These are phyloP conservation scores for Drosophila multiciliata DNA, from an alignment of 2,888 invertebrate species.

Conservation along the genomic window DNA sequence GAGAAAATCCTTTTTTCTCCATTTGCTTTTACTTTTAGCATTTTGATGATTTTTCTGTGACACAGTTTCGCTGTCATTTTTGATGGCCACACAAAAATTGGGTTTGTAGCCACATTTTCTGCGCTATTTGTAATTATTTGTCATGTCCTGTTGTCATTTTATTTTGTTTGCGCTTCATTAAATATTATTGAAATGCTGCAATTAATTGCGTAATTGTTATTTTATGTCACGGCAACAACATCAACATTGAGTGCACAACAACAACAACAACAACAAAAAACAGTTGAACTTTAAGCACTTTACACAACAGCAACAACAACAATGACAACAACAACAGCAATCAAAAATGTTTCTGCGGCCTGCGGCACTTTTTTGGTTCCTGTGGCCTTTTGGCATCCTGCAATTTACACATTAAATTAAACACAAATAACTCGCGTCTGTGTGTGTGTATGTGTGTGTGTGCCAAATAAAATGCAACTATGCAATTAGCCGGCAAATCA, in stretches of 20 bases:
- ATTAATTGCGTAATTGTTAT: conserved; percentile 81
- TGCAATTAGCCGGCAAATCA: conserved; percentile 73
- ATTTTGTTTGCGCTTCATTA: conserved; percentile 79
- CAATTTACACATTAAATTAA: conserved; percentile 77
- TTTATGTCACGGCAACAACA: conserved; percentile 65
- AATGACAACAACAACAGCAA: conserved; percentile 15
- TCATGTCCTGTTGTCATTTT: conserved; percentile 64
- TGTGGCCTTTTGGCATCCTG: conserved; percentile 56
- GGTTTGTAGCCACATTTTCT: conserved; percentile 21
- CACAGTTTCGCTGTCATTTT: conserved; percentile 8
- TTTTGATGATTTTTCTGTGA: conserved; percentile 4
- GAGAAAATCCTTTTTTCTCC: conserved; percentile 33
- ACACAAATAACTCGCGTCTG: conserved; percentile 71
- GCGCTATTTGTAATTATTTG: conserved; percentile 68
- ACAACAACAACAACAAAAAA: conserved; percentile 15
- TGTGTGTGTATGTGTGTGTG: conserved; percentile 23
- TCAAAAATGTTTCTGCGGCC: conserved; percentile 25
- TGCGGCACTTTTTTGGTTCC: conserved; percentile 34
- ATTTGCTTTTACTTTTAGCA: conserved; percentile 23
- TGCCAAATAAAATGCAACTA: conserved; percentile 59
- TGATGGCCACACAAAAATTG: conserved; percentile 15
- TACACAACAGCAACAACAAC: conserved; percentile 46
- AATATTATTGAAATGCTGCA: conserved; percentile 80
- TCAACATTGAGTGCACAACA: conserved; percentile 16
- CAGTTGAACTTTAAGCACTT: conserved; percentile 67